Conservation (phyloP, 2,888 invertebrate genomes). For the Pyrochroa serraticornis region DNA sequence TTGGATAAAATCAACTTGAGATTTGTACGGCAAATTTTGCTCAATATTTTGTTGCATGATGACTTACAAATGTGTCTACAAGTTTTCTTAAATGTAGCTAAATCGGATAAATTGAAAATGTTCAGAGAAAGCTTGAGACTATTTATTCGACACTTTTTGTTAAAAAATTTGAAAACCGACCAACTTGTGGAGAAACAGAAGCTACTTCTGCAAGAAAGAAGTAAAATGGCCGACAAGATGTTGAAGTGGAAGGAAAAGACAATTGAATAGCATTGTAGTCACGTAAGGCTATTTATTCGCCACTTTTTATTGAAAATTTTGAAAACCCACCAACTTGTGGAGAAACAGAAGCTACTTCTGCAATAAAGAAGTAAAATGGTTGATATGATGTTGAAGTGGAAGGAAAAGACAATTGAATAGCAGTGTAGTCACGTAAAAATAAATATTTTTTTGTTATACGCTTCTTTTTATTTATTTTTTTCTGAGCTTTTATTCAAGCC, state of each 20-base stretch:
- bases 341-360: slow-evolving; percentile 60
- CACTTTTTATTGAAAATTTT: slow-evolving; percentile 80
- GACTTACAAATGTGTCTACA: slow-evolving; percentile 65
- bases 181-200: slow-evolving; percentile 58
- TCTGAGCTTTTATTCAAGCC: no score
- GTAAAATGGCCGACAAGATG: slow-evolving; percentile 70
- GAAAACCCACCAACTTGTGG: slow-evolving; percentile 58
- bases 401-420: slow-evolving; percentile 16
- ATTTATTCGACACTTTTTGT: slow-evolving; percentile 86
- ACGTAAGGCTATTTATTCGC: slow-evolving; percentile 74
- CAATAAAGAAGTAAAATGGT: slow-evolving; percentile 67
- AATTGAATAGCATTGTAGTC: no score
- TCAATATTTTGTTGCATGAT: slow-evolving; percentile 73
- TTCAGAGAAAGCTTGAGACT: slow-evolving; percentile 83
- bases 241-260: slow-evolving; percentile 51
- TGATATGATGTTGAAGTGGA: slow-evolving; percentile 65
- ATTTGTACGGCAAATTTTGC: slow-evolving; percentile 78
- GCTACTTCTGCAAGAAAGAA: slow-evolving; percentile 62
- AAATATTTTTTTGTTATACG: no score
- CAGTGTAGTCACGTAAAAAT: no score
- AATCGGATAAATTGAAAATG: slow-evolving; percentile 74
- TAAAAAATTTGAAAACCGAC: slow-evolving; percentile 67
- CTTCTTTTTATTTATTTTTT: no score
- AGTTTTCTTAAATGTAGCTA: slow-evolving; percentile 76
- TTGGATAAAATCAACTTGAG: slow-evolving; percentile 79